phyloP scores from a whole-genome alignment of 2,113 vertebrate genomes.

The Thalassoma bifasciatum region DNA sequence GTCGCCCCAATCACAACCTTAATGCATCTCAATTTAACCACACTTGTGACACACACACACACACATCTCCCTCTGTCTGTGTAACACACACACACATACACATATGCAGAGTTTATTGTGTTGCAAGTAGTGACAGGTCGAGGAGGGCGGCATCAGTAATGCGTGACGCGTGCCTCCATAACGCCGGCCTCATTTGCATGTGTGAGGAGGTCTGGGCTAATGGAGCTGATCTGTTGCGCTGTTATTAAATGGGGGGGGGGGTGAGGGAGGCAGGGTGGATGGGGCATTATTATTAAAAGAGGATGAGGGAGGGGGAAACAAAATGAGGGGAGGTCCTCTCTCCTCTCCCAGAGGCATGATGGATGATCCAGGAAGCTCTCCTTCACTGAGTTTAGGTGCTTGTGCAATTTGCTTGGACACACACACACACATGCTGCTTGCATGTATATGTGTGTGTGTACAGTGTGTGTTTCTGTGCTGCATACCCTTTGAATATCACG shows the following conservation, averaged over 20 bases:
- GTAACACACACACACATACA: conserved; percentile 32
- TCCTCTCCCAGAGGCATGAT: conserved; percentile 48
- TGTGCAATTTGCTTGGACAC: conserved; percentile 10
- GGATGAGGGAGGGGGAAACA: conserved; percentile 45
- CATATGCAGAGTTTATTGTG: conserved; percentile 35
- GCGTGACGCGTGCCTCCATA: conserved; percentile 63
- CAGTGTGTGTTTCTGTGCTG: neutral
- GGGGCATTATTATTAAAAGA: conserved; percentile 43
- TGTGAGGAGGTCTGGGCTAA: conserved; percentile 76
- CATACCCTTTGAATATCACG: conserved; percentile 62
- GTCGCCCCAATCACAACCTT: conserved; percentile 55
- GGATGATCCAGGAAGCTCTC: conserved; percentile 50
- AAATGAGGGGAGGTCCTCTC: conserved; percentile 53
- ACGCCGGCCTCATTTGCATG: conserved; percentile 73
- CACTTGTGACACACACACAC: conserved; percentile 39
- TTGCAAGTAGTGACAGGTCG: conserved; percentile 38
- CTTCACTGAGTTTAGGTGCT: conserved; percentile 38
- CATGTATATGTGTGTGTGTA: conserved; percentile 4
- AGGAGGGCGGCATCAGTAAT: conserved; percentile 59
- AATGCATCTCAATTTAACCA: conserved; percentile 67
- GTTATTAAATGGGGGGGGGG: conserved; percentile 67
- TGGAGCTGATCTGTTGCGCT: conserved; percentile 74
- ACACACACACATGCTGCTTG: neutral
- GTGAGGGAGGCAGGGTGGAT: neutral
- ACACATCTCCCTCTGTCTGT: neutral